Percentiles rank a stretch among this genome's conserved stretches.
phyloP scores from a whole-genome alignment of 1,140 invertebrate species.

The Olivierus martensii region DNA sequence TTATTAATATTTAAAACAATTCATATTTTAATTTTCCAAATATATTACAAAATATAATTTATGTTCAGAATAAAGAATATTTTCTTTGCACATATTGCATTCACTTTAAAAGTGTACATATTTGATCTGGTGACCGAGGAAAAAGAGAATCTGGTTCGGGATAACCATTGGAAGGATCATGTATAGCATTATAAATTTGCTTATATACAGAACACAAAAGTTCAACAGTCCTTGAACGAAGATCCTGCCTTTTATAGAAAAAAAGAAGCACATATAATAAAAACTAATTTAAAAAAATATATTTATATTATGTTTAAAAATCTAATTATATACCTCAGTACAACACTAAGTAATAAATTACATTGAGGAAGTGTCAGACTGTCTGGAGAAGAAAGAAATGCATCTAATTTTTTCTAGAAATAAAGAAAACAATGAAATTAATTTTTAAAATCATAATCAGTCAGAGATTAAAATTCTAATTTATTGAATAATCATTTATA shows the following conservation, averaged over 20 bases:
- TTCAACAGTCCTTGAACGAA: conserved; percentile 66
- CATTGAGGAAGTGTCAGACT: conserved; percentile 69
- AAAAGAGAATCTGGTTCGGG: conserved; percentile 53
- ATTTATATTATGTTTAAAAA: neutral
- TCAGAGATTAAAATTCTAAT: too few relatives aligned
- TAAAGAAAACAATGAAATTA: too few relatives aligned
- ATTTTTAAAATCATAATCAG: too few relatives aligned
- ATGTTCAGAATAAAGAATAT: too few relatives aligned
- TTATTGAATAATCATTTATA: neutral
- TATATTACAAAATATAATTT: too few relatives aligned
- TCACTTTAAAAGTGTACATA: conserved; percentile 38
- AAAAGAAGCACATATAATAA: conserved; percentile 7
- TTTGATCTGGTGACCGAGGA: conserved; percentile 56
- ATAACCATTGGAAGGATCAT: conserved; percentile 61
- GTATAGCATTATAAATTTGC: conserved; percentile 64
- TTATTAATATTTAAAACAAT: too few relatives aligned
- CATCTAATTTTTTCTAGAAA: conserved; percentile 58
- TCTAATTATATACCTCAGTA: conserved; percentile 29
- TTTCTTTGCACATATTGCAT: too few relatives aligned
- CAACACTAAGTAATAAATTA: conserved; percentile 59
- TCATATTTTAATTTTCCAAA: too few relatives aligned
- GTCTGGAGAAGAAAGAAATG: conserved; percentile 61
- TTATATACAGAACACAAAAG: conserved; percentile 77
- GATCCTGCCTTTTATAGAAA: conserved; percentile 42
- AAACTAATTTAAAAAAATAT: conserved; percentile 2